phyloP scores from a whole-genome alignment of 2,113 vertebrate genomes.

The Lepus timidus region DNA sequence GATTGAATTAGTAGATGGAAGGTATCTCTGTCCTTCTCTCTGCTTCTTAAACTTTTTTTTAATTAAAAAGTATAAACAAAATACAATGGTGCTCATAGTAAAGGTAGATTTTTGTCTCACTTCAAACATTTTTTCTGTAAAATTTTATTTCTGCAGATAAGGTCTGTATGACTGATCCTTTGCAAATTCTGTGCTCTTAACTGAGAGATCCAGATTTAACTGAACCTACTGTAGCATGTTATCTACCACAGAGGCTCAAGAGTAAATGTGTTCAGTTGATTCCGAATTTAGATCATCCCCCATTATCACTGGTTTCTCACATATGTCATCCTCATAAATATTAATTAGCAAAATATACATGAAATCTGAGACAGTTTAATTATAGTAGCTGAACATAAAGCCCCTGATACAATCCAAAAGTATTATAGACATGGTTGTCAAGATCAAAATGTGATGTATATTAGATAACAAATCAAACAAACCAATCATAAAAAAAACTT shows the following conservation, averaged over 20 bases:
- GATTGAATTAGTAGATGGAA: too few species aligned
- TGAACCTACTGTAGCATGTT: background rate
- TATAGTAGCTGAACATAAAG: background rate
- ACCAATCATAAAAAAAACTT: background rate
- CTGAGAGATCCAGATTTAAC: background rate
- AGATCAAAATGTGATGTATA: slow-evolving; percentile 36
- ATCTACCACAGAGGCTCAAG: background rate
- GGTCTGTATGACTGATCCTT: background rate
- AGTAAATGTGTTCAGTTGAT: background rate
- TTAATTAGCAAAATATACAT: background rate
- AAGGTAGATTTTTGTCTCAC: background rate
- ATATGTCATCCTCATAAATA: background rate
- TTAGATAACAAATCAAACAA: slow-evolving; percentile 24
- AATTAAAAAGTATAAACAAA: slow-evolving; percentile 10
- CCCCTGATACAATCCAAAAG: slow-evolving; percentile 9
- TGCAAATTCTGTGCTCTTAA: background rate
- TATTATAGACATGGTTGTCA: background rate
- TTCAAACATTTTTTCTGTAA: background rate
- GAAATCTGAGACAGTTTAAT: slow-evolving; percentile 6
- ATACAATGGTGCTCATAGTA: background rate
- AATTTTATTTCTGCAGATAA: background rate
- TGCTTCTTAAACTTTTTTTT: too few species aligned
- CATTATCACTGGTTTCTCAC: background rate
- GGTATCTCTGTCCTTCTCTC: too few species aligned
- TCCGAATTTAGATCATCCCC: background rate